These are phyloP conservation scores for Venturia canescens DNA, from an alignment of 1,140 invertebrate genomes.

Conservation along the genomic window DNA sequence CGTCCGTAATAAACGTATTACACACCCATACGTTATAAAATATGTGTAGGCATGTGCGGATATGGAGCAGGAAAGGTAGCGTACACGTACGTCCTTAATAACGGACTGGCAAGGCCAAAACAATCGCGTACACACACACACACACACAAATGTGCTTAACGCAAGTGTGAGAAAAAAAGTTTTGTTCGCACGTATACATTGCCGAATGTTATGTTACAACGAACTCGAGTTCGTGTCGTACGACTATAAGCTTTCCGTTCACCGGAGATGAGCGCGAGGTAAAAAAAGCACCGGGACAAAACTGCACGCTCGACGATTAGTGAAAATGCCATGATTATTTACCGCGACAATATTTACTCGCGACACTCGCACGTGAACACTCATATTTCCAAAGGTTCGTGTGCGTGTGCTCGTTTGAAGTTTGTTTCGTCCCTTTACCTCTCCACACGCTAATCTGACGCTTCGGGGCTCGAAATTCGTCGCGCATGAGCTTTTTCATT, in stretches of 20 bases:
- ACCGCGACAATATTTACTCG: slow-evolving; percentile 13
- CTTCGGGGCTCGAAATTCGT: too few relatives aligned
- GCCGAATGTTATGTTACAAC: neutral
- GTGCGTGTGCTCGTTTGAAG: too few relatives aligned
- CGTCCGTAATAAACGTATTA: slow-evolving; percentile 1
- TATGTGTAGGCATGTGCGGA: neutral
- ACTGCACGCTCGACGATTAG: slow-evolving; percentile 38
- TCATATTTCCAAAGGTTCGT: neutral
- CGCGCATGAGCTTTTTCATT: too few relatives aligned
- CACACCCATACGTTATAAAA: neutral
- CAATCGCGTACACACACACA: neutral
- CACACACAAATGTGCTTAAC: neutral
- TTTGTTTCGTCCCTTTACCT: neutral
- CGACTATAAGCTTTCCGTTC: slow-evolving; percentile 47
- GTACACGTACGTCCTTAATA: too few relatives aligned
- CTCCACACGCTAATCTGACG: neutral
- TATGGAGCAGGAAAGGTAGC: too few relatives aligned
- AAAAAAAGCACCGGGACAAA: slow-evolving; percentile 15
- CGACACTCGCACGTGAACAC: slow-evolving; percentile 8
- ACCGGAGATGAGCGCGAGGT: slow-evolving; percentile 40
- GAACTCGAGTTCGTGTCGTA: slow-evolving; percentile 44
- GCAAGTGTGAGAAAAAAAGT: too few relatives aligned
- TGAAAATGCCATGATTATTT: slow-evolving; percentile 23
- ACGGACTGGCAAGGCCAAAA: too few relatives aligned
- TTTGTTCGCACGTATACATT: neutral